Percentiles rank a stretch among this genome's conserved stretches.
Conservation (phyloP, 2,113 vertebrate genomes). For the Oryzias woworae region DNA sequence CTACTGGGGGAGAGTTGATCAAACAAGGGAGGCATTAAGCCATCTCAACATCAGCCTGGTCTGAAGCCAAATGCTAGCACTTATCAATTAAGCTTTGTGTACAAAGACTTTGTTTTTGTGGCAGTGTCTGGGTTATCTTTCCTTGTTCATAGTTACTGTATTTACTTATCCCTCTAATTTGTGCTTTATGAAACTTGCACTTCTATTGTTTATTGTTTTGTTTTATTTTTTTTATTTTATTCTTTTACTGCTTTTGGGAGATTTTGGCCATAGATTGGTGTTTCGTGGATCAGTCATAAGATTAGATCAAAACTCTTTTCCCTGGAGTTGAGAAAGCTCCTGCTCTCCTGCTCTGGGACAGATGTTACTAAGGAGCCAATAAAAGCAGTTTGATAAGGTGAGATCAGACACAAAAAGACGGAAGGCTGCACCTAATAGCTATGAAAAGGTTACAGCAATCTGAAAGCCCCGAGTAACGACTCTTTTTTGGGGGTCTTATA, state of each 20-base stretch:
- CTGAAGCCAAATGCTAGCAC: constrained; percentile 40
- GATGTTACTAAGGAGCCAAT: not conserved
- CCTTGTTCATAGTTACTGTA: not conserved
- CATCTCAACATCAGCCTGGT: constrained; percentile 27
- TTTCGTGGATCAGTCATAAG: not conserved
- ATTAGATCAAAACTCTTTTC: not conserved
- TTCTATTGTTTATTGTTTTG: too few relatives aligned
- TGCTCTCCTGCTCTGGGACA: not conserved
- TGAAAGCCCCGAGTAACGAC: constrained; percentile 11
- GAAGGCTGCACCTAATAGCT: not conserved
- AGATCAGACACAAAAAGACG: not conserved
- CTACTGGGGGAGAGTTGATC: constrained; percentile 17
- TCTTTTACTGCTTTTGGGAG: too few relatives aligned
- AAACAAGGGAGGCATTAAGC: constrained; percentile 54
- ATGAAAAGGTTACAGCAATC: not conserved
- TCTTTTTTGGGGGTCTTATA: constrained; percentile 45
- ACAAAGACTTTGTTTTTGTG: constrained; percentile 57
- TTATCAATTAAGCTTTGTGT: constrained; percentile 51
- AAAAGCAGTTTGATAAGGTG: not conserved
- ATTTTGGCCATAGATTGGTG: not conserved
- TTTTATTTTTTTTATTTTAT: too few relatives aligned
- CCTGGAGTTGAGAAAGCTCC: not conserved
- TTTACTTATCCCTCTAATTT: too few relatives aligned
- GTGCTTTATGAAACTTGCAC: too few relatives aligned
- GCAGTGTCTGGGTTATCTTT: constrained; percentile 3